Percentiles rank a stretch among this genome's conserved stretches.
phyloP scores from a whole-genome alignment of 35 echinoderm and acorn worm genomes.

The Stichopus chloronotus region DNA sequence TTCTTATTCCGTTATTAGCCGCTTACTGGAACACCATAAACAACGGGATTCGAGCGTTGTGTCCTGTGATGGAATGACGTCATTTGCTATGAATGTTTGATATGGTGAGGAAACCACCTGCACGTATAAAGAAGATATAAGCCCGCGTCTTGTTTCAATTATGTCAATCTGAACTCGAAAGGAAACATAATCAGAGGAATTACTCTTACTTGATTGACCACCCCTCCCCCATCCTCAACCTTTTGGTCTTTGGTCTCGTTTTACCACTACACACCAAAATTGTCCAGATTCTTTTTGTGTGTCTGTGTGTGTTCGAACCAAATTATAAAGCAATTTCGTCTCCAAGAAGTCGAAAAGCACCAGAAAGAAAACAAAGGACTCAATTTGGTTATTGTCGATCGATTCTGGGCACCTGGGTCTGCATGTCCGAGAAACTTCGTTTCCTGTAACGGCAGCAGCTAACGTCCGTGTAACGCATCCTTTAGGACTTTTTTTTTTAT shows the following conservation, averaged over 20 bases:
- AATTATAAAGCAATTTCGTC: neutral
- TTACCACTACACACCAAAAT: too few species aligned
- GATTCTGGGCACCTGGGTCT: neutral
- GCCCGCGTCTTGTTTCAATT: neutral
- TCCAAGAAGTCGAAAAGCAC: neutral
- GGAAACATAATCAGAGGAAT: slow-evolving; percentile 2
- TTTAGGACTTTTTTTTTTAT: neutral
- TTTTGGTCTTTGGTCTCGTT: too few species aligned
- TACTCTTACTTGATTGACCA: neutral
- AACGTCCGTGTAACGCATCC: neutral
- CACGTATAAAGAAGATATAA: neutral
- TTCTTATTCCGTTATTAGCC: too few species aligned
- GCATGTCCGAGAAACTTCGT: neutral
- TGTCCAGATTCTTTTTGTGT: neutral
- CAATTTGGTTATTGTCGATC: neutral
- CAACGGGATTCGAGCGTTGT: too few species aligned
- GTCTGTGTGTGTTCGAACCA: neutral
- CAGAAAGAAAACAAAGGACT: neutral
- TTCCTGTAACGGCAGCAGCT: neutral
- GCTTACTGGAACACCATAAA: too few species aligned
- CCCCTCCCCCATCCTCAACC: neutral
- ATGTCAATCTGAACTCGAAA: neutral
- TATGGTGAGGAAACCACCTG: neutral
- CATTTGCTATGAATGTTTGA: too few species aligned
- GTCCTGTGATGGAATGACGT: too few species aligned